These are phyloP conservation scores for Toxotes lorentzi DNA, from an alignment of 2,797 vertebrate genomes.

Conservation along the genomic window DNA sequence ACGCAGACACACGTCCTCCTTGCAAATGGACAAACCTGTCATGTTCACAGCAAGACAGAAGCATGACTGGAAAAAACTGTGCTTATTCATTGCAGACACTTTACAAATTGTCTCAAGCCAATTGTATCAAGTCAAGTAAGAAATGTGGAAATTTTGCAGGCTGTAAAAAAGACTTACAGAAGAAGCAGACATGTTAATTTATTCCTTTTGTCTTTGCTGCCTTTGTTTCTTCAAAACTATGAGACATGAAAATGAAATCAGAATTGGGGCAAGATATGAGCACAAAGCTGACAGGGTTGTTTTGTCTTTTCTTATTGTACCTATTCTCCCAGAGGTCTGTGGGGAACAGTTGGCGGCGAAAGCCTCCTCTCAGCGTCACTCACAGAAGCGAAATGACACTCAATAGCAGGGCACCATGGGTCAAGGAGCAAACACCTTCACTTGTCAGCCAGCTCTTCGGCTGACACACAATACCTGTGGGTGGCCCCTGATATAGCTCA, in stretches of 20 bases:
- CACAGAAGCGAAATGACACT: slow-evolving; percentile 63
- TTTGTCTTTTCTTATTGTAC: slow-evolving; percentile 62
- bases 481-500: slow-evolving; percentile 50
- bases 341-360: slow-evolving; percentile 29
- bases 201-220: slow-evolving; percentile 54
- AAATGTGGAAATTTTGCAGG: slow-evolving; percentile 16
- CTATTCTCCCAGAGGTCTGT: slow-evolving; percentile 49
- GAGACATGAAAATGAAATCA: slow-evolving; percentile 55
- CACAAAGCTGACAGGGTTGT: slow-evolving; percentile 57
- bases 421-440: slow-evolving; percentile 78
- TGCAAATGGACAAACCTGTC: slow-evolving; percentile 45
- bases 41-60: slow-evolving; percentile 22
- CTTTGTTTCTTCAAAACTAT: slow-evolving; percentile 57
- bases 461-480: slow-evolving; percentile 68
- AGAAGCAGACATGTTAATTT: slow-evolving; percentile 35
- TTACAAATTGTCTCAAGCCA: slow-evolving; percentile 40
- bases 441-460: slow-evolving; percentile 72
- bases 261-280: slow-evolving; percentile 42
- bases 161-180: slow-evolving; percentile 11
- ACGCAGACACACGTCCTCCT: slow-evolving; percentile 8
- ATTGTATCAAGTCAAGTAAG: slow-evolving; percentile 32
- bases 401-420: slow-evolving; percentile 69
- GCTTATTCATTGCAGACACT: slow-evolving; percentile 34
- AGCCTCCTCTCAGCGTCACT: slow-evolving; percentile 52
- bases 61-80: slow-evolving; percentile 15